These are phyloP conservation scores for Drosophila macrospina DNA, from an alignment of 2,888 invertebrate genomes.

Conservation along the genomic window DNA sequence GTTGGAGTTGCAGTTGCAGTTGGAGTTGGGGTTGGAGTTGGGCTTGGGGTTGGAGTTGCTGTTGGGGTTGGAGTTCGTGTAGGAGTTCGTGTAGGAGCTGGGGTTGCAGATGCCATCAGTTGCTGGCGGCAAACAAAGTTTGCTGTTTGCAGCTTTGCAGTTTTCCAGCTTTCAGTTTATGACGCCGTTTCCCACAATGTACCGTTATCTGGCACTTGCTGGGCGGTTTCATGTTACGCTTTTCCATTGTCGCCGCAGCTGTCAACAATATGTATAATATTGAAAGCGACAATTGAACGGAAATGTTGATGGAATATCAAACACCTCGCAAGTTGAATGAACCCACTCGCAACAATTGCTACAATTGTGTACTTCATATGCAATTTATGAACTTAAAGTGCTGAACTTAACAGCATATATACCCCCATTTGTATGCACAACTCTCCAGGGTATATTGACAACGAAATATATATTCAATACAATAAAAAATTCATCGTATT, in stretches of 20 bases:
- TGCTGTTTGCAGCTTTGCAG: slow-evolving; percentile 20
- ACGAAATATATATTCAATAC: slow-evolving; percentile 39
- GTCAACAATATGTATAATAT: slow-evolving; percentile 73
- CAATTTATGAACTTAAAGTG: not conserved
- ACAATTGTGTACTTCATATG: not conserved
- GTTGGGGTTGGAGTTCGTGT: slow-evolving; percentile 14
- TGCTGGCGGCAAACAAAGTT: slow-evolving; percentile 47
- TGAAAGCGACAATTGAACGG: slow-evolving; percentile 40
- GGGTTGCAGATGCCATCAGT: slow-evolving; percentile 9
- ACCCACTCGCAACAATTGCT: not conserved
- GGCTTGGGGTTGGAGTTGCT: slow-evolving; percentile 5
- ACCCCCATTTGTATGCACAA: not conserved
- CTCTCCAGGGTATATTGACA: slow-evolving; percentile 35
- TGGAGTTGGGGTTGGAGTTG: slow-evolving; percentile 16
- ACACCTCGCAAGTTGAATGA: slow-evolving; percentile 19
- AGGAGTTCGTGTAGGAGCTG: slow-evolving; percentile 10
- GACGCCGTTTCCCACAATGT: slow-evolving; percentile 64
- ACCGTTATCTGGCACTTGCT: slow-evolving; percentile 70
- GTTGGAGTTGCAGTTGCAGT: not conserved
- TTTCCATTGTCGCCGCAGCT: slow-evolving; percentile 59
- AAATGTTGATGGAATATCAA: slow-evolving; percentile 16
- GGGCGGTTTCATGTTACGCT: slow-evolving; percentile 76
- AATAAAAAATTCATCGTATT: slow-evolving; percentile 71
- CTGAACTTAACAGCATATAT: not conserved
- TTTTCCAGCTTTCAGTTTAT: slow-evolving; percentile 34